Evolutionary conservation across 1,140 invertebrate genomes (phyloP).

Genomic region (Drosophila chauvacae): DNA sequence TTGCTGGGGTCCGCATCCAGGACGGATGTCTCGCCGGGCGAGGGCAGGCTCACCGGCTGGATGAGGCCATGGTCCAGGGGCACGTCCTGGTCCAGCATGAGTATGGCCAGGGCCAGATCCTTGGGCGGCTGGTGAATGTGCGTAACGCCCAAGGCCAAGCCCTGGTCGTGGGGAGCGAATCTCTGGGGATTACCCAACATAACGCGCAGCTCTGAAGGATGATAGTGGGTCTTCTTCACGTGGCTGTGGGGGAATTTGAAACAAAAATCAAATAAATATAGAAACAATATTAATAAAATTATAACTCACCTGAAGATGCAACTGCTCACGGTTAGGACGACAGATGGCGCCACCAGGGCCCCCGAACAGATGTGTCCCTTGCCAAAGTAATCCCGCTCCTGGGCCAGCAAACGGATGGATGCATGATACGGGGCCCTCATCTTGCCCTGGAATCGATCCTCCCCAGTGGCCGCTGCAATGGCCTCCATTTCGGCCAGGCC

Average conservation of each 20-base stretch:
- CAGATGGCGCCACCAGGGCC: slow-evolving; percentile 80
- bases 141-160: slow-evolving; percentile 57
- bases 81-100: slow-evolving; percentile 74
- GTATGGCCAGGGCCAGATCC: slow-evolving; percentile 63
- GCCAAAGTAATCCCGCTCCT: slow-evolving; percentile 69
- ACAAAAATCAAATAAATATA: background rate
- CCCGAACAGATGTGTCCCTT: slow-evolving; percentile 84
- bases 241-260: slow-evolving; percentile 11
- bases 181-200: slow-evolving; percentile 64
- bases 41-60: slow-evolving; percentile 49
- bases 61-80: slow-evolving; percentile 45
- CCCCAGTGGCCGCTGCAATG: slow-evolving; percentile 3
- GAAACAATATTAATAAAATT: background rate
- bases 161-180: slow-evolving; percentile 58
- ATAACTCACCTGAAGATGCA: slow-evolving; percentile 81
- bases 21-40: background rate
- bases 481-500: slow-evolving; percentile 34
- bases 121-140: slow-evolving; percentile 64
- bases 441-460: background rate
- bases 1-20: background rate
- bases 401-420: slow-evolving; percentile 63
- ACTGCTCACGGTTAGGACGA: slow-evolving; percentile 85
- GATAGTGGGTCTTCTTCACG: slow-evolving; percentile 38
- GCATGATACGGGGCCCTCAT: slow-evolving; percentile 68
- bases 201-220: slow-evolving; percentile 74